These are phyloP conservation scores for Colostygia pectinataria DNA, from an alignment of 2,888 invertebrate species.

Conservation along the genomic window DNA sequence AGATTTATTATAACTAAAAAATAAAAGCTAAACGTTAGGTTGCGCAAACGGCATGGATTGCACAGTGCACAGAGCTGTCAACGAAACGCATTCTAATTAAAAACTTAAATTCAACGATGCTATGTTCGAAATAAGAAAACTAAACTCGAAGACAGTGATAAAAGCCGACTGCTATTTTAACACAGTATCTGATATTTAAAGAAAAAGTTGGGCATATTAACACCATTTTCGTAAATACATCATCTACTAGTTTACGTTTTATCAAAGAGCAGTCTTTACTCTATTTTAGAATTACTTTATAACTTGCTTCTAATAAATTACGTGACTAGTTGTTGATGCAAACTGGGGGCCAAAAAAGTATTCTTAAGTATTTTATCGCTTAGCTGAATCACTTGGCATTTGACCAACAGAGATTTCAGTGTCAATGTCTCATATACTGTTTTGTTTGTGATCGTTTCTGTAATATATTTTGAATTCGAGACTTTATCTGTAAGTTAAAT, in stretches of 20 bases:
- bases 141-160: too few relatives aligned
- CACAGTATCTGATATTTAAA: not conserved
- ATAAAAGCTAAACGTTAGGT: too few relatives aligned
- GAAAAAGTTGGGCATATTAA: not conserved
- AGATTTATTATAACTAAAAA: too few relatives aligned
- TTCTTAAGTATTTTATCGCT: conserved; percentile 28
- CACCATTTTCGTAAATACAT: conserved; percentile 2
- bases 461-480: conserved; percentile 25
- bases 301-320: conserved; percentile 18
- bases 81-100: too few relatives aligned
- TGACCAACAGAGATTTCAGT: conserved; percentile 35
- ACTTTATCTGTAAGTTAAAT: conserved; percentile 19
- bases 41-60: too few relatives aligned
- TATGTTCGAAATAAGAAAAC: too few relatives aligned
- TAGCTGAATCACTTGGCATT: conserved; percentile 32
- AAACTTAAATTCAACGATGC: too few relatives aligned
- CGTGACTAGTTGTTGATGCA: conserved; percentile 21
- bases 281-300: conserved; percentile 11
- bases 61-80: too few relatives aligned
- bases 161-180: too few relatives aligned
- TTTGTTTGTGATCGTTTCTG: conserved; percentile 33
- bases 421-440: conserved; percentile 39
- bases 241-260: too few relatives aligned
- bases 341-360: conserved; percentile 20
- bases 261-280: not conserved